A percentile compares a stretch with the other conserved stretches of the same genome.
These are phyloP conservation scores for Hirtodrosophila duncani DNA, from an alignment of 2,888 invertebrate genomes.

Conservation along the genomic window DNA sequence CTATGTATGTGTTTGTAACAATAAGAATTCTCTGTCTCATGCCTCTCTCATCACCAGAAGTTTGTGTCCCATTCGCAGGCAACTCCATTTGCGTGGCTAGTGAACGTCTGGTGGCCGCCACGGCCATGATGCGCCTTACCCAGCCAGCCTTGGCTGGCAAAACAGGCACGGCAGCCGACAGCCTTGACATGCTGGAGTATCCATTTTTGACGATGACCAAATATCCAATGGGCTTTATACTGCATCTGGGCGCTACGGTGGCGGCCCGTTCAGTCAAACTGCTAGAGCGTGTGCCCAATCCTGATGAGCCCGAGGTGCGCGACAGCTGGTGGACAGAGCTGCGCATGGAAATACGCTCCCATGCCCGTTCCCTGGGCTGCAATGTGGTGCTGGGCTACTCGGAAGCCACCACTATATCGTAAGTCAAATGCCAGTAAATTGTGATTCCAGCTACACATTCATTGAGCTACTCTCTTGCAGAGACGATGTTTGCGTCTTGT, in stretches of 20 bases:
- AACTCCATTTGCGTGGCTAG: constrained; percentile 85
- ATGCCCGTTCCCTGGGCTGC: constrained; percentile 93
- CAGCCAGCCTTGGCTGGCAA: constrained; percentile 81
- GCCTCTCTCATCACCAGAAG: too few species aligned
- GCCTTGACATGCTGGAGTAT: constrained; percentile 94
- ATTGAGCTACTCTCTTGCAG: constrained; percentile 78
- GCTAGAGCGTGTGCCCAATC: constrained; percentile 87
- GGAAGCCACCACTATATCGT: constrained; percentile 96
- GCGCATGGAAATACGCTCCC: constrained; percentile 95
- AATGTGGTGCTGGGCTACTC: constrained; percentile 95
- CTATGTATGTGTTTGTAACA: too few species aligned
- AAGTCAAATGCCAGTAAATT: constrained; percentile 57
- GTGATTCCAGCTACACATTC: too few species aligned
- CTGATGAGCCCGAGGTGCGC: constrained; percentile 93
- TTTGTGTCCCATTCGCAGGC: constrained; percentile 80
- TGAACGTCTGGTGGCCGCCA: constrained; percentile 80
- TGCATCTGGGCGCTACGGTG: constrained; percentile 92
- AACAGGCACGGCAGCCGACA: constrained; percentile 84
- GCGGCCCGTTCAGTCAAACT: constrained; percentile 91
- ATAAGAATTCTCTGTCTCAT: too few species aligned
- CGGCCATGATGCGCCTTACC: constrained; percentile 81
- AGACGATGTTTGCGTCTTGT: constrained; percentile 96
- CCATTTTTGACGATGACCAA: constrained; percentile 96
- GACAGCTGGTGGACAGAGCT: constrained; percentile 99
- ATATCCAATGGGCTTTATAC: constrained; percentile 92